Conservation (phyloP, 2,888 invertebrate genomes). For the Limnephilus rhombicus region DNA sequence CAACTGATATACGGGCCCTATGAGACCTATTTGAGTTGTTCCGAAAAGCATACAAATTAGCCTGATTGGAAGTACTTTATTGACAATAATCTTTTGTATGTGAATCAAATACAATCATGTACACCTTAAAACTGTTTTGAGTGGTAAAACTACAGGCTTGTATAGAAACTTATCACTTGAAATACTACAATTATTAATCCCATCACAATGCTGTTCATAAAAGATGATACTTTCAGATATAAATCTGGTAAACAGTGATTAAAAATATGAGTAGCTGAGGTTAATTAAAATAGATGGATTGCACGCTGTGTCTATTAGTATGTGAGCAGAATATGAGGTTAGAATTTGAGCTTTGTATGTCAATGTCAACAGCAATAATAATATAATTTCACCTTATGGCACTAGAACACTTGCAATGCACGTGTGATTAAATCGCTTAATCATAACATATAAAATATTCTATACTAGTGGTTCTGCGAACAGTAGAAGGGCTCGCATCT, state of each 20-base stretch:
- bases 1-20: too few relatives aligned
- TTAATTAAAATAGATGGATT: not conserved
- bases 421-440: not conserved
- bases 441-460: not conserved
- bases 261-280: not conserved
- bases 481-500: too few relatives aligned
- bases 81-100: not conserved
- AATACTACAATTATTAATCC: not conserved
- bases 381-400: not conserved
- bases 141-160: not conserved
- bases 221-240: not conserved
- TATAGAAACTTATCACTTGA: not conserved
- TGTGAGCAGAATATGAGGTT: not conserved
- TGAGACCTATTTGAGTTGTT: too few relatives aligned
- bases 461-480: too few relatives aligned
- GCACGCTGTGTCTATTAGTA: not conserved
- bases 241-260: not conserved
- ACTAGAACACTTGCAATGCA: not conserved
- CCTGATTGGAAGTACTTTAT: not conserved
- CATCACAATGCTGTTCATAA: not conserved
- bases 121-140: too few relatives aligned
- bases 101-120: too few relatives aligned
- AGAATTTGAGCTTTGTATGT: slow-evolving; percentile 1
- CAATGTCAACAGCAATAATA: not conserved
- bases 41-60: too few relatives aligned